phyloP scores from a whole-genome alignment of 2,797 vertebrate genomes.

The Helicolenus hilgendorfi region DNA sequence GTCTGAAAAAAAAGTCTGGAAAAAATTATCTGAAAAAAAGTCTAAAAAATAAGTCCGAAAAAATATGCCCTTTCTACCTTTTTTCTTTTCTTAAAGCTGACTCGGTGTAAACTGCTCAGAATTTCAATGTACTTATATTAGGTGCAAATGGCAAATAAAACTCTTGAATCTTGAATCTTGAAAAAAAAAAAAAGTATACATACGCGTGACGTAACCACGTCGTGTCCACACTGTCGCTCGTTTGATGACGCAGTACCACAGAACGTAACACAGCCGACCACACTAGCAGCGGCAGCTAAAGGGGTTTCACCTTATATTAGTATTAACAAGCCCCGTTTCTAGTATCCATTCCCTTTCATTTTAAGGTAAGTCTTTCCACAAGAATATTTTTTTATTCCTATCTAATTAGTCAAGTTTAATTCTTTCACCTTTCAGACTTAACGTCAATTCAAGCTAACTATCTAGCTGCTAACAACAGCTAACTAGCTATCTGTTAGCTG shows the following conservation, averaged over 20 bases:
- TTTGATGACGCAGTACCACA: constrained; percentile 18
- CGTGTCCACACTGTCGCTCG: not conserved
- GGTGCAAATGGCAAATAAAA: too few species aligned
- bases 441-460: not conserved
- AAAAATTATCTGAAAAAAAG: too few species aligned
- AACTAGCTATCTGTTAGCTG: not conserved
- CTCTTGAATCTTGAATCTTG: too few species aligned
- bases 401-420: not conserved
- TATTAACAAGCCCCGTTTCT: not conserved
- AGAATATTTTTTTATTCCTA: accelerated
- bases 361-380: constrained; percentile 15
- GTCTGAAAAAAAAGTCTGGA: too few species aligned
- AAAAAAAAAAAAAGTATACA: not conserved
- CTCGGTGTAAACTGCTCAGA: too few species aligned
- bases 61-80: too few species aligned
- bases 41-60: too few species aligned
- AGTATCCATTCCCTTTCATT: accelerated
- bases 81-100: too few species aligned
- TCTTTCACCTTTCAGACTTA: not conserved
- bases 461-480: too few species aligned
- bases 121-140: too few species aligned
- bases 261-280: not conserved
- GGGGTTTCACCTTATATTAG: not conserved
- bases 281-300: not conserved
- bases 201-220: not conserved